Percentiles rank a stretch among this genome's conserved stretches.
Conservation (phyloP, 2,113 vertebrate species). For the Isurus oxyrinchus region DNA sequence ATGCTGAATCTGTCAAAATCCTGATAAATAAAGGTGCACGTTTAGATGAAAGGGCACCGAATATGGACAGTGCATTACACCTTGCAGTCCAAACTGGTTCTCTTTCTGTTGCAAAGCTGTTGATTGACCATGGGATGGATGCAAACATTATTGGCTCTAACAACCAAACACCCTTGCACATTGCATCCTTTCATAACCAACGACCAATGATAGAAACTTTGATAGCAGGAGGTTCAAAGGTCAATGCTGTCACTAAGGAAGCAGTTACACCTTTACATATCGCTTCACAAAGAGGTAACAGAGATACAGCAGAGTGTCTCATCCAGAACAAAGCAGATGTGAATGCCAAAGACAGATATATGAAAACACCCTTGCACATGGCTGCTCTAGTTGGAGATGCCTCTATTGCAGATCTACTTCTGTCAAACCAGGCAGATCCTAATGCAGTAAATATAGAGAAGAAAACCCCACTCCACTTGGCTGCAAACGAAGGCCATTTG, state of each 20-base stretch:
- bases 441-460: conserved; percentile 59
- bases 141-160: conserved; percentile 51
- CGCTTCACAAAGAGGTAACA: conserved; percentile 52
- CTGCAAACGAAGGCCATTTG: conserved; percentile 51
- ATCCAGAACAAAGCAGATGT: conserved; percentile 54
- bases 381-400: conserved; percentile 51
- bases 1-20: conserved; percentile 54
- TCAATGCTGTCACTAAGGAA: conserved; percentile 52
- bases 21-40: conserved; percentile 53
- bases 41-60: conserved; percentile 47
- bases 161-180: conserved; percentile 56
- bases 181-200: conserved; percentile 52
- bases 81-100: conserved; percentile 57
- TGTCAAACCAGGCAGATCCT: conserved; percentile 53
- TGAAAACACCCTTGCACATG: conserved; percentile 60
- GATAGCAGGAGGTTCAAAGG: conserved; percentile 55
- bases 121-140: conserved; percentile 54
- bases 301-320: conserved; percentile 50
- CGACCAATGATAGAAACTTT: conserved; percentile 46
- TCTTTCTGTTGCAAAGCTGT: conserved; percentile 47
- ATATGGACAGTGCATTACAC: conserved; percentile 60
- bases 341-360: conserved; percentile 52
- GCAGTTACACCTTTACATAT: conserved; percentile 57
- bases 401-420: conserved; percentile 53
- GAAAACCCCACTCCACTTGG: conserved; percentile 61